Percentiles rank a stretch among this genome's conserved stretches.
These are phyloP conservation scores for Aeoliscus strigatus DNA, from an alignment of 2,797 vertebrate genomes.

Conservation along the genomic window DNA sequence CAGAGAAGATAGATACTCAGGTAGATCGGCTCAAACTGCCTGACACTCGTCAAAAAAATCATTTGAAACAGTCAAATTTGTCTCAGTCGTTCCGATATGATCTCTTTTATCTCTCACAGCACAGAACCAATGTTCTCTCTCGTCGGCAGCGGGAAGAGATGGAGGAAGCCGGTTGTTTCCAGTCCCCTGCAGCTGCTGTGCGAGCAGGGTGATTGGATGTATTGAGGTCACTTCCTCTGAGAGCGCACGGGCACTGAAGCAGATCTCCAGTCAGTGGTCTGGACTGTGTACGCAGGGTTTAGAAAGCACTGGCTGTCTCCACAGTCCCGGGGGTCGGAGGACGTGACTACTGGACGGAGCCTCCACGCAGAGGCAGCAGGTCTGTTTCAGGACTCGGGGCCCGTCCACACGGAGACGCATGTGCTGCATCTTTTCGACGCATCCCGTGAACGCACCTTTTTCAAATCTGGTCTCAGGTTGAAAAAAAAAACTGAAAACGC, in stretches of 20 bases:
- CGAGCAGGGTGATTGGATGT: slow-evolving; percentile 65
- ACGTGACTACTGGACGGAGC: slow-evolving; percentile 32
- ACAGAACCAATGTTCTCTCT: slow-evolving; percentile 32
- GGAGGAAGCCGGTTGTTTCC: slow-evolving; percentile 46
- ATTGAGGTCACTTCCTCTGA: slow-evolving; percentile 73
- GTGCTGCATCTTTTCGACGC: no score
- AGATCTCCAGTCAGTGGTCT: slow-evolving; percentile 50
- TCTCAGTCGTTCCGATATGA: slow-evolving; percentile 20
- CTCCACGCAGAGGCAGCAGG: slow-evolving; percentile 29
- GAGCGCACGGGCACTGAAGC: slow-evolving; percentile 62
- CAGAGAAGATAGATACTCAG: no score
- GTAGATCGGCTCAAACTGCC: no score
- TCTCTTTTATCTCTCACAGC: slow-evolving; percentile 32
- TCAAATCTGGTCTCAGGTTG: no score
- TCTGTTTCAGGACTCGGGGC: slow-evolving; percentile 17
- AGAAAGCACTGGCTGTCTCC: slow-evolving; percentile 56
- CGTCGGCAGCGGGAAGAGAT: slow-evolving; percentile 30
- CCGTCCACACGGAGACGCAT: no score
- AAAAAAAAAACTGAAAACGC: no score
- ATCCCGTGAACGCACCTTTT: no score
- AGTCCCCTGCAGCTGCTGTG: slow-evolving; percentile 58
- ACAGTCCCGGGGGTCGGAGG: slow-evolving; percentile 37
- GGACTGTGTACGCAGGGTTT: slow-evolving; percentile 41
- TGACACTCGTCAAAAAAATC: slow-evolving; percentile 9
- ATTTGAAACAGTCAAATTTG: slow-evolving; percentile 20